Evolutionary conservation across 2,797 vertebrate genomes (phyloP).

Genomic region (Eremophila alpestris): DNA sequence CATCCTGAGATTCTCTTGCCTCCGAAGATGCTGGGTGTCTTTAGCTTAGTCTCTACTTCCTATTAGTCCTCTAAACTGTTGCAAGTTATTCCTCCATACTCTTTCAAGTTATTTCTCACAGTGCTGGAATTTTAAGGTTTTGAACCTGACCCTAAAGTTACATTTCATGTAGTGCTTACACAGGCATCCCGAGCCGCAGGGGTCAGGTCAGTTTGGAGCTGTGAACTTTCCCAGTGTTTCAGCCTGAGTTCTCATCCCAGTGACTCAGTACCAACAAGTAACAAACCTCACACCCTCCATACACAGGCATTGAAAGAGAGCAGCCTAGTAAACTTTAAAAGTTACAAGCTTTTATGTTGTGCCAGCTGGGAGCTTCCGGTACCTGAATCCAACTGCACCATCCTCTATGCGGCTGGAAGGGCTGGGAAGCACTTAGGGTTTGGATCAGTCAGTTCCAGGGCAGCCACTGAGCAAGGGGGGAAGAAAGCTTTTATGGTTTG

Average conservation of each 20-base stretch:
- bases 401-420: fast-evolving
- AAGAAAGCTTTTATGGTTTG: neutral
- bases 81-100: neutral
- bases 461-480: neutral
- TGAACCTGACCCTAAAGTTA: neutral
- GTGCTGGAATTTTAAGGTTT: slow-evolving; percentile 2
- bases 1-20: neutral
- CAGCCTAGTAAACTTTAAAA: neutral
- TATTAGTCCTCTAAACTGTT: neutral
- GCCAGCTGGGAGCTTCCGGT: neutral
- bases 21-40: neutral
- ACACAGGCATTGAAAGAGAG: neutral
- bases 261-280: neutral
- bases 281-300: neutral
- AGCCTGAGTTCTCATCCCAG: neutral
- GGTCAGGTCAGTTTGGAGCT: neutral
- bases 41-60: neutral
- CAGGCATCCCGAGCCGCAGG: fast-evolving
- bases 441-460: neutral
- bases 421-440: neutral
- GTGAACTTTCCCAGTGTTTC: neutral
- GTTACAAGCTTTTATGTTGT: neutral
- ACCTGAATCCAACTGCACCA: neutral
- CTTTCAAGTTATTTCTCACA: neutral
- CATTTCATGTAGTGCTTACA: neutral